A percentile compares a stretch with the other conserved stretches of the same genome.
These are phyloP conservation scores for Orientallactaga bullata DNA, from an alignment of 2,113 vertebrate species.

Conservation along the genomic window DNA sequence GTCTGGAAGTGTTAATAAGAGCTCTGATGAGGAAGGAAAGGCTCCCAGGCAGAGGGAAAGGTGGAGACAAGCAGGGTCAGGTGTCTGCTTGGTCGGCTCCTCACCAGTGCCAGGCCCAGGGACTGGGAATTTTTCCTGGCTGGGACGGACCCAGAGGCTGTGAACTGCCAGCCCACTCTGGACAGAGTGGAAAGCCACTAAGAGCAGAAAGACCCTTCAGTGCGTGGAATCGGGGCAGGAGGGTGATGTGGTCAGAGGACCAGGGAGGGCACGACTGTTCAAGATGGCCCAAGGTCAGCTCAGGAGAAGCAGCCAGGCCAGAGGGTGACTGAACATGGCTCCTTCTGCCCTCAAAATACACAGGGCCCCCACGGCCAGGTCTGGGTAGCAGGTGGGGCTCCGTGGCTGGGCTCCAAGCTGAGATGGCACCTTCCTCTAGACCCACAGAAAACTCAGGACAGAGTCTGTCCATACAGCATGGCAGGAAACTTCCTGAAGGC, in stretches of 20 bases:
- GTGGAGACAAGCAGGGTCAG: background rate
- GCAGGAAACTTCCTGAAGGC: background rate
- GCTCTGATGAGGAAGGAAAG: no score
- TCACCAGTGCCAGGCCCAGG: background rate
- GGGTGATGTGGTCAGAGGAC: background rate
- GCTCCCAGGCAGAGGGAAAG: background rate
- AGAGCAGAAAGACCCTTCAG: background rate
- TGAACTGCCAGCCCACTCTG: no score
- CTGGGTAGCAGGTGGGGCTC: background rate
- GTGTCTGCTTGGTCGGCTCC: no score
- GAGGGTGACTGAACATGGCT: background rate
- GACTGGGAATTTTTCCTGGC: background rate
- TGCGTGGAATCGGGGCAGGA: no score
- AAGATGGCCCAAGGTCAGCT: no score
- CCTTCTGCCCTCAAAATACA: background rate
- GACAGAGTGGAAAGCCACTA: background rate
- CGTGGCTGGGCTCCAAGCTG: background rate
- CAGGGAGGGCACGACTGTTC: no score
- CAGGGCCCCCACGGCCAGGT: background rate
- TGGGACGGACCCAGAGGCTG: background rate
- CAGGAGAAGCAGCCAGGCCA: no score
- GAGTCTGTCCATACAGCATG: fast-evolving
- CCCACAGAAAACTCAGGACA: background rate
- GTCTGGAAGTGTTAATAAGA: background rate
- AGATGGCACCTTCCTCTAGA: fast-evolving